Percentiles rank a stretch among this genome's conserved stretches.
Evolutionary conservation across 2,888 invertebrate species (phyloP).

Genomic region (Chorisops tibialis): DNA sequence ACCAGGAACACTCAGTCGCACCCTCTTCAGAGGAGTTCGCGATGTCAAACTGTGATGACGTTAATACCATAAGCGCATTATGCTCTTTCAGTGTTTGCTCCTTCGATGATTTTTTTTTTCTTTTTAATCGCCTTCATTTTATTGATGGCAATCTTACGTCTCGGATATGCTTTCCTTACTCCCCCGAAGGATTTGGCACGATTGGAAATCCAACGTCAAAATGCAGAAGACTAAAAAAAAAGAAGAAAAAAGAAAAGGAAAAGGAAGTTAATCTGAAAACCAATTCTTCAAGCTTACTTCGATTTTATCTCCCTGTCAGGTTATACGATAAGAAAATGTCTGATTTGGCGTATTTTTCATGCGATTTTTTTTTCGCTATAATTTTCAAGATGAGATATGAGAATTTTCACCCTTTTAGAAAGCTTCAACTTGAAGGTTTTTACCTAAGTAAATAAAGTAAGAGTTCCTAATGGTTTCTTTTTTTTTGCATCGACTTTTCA

Average conservation of each 20-base stretch:
- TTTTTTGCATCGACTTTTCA: too few relatives aligned
- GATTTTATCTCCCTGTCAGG: slow-evolving; percentile 16
- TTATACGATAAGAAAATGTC: slow-evolving; percentile 16
- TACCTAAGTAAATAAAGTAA: slow-evolving; percentile 14
- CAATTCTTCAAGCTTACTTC: slow-evolving; percentile 22
- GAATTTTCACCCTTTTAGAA: slow-evolving; percentile 4
- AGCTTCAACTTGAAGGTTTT: not conserved
- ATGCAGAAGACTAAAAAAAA: not conserved
- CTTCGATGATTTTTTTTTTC: slow-evolving; percentile 5
- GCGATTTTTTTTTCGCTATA: too few relatives aligned
- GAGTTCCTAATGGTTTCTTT: not conserved
- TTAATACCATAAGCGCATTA: slow-evolving; percentile 24
- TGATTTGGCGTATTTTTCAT: slow-evolving; percentile 13
- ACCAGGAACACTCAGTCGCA: not conserved
- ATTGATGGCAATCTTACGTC: slow-evolving; percentile 16
- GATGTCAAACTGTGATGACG: slow-evolving; percentile 9
- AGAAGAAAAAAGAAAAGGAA: not conserved
- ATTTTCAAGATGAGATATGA: not conserved
- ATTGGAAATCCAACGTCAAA: slow-evolving; percentile 14
- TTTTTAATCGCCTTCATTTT: not conserved
- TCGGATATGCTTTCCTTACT: not conserved
- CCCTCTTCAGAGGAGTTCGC: not conserved
- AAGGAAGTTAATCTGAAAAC: slow-evolving; percentile 22
- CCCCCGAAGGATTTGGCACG: not conserved
- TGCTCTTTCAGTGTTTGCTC: slow-evolving; percentile 22